Evolutionary conservation across 2,113 vertebrate genomes (phyloP), one percentile per base, ranked within the genome.

Genomic region (Coptodon rendalli): DNA sequence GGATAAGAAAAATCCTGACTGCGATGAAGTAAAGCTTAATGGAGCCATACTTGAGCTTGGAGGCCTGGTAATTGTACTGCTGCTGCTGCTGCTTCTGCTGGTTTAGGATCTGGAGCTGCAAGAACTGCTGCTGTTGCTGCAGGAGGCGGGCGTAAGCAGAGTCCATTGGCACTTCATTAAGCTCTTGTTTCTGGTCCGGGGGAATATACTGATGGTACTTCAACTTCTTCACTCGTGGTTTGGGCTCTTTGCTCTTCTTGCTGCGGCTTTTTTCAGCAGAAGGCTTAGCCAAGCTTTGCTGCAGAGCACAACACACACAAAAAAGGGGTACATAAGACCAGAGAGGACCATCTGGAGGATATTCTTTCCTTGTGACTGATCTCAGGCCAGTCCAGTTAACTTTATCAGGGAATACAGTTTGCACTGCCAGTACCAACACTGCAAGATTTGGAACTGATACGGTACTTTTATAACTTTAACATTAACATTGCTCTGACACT

Each of bases 201-300:
- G 98, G 99, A 85, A 99, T 98, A 96, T 99, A 99, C 89, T 99
- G 99, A 91, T 99, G 98, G 93, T 99, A 99, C 92, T 99, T 99
- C 24, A 99, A 50, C 94, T 99, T 99, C 95, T 98, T 99, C 80
- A 99, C 98, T 80, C 98, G 96, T 13, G 99, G 98, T 91, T 98
- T 99, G 68, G 97, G 95, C 83, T 99, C 99, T 95, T 99, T 99
- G 96, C 96, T 97, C 95, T 99, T 99, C 93, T 99, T 99, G 95
- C 97, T 97, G 81, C 98, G 98, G 89, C 97, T 97, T 92, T 98
- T 99, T 82, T 99, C 99, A 3, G 92, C 96, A 3, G 97, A 94
- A 45, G 96, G 95, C 96, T 98, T 98, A 52, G 97, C 96, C 87
- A 99, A 97, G 95, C 96, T 99, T 96, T 99, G 98, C 98, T 99